These are phyloP conservation scores for Zaprionus africanus DNA, from an alignment of 1,140 invertebrate species.

Conservation along the genomic window DNA sequence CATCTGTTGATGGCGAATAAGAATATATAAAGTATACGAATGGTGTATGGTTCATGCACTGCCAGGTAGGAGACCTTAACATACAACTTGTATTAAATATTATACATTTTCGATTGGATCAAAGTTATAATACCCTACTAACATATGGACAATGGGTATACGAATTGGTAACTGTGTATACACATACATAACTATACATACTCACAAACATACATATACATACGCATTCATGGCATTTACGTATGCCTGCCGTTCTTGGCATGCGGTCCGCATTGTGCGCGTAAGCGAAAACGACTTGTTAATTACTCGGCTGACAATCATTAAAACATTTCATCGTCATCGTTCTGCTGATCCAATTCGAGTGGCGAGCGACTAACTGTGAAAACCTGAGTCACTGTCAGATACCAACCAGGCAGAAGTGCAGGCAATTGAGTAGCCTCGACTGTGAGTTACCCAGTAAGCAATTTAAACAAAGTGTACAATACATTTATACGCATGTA, in stretches of 20 bases:
- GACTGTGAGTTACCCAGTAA: not conserved
- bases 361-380: constrained; percentile 22
- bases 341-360: constrained; percentile 71
- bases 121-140: too few species aligned
- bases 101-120: too few species aligned
- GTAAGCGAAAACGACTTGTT: constrained; percentile 51
- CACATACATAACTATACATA: too few species aligned
- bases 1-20: too few species aligned
- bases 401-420: not conserved
- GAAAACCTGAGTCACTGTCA: constrained; percentile 16
- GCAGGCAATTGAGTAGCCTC: not conserved
- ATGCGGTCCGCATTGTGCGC: not conserved
- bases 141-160: too few species aligned
- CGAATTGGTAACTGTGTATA: too few species aligned
- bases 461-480: too few species aligned
- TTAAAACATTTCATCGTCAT: constrained; percentile 76
- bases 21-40: too few species aligned
- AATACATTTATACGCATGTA: too few species aligned
- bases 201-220: not conserved
- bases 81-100: too few species aligned
- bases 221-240: not conserved
- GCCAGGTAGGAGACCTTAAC: too few species aligned
- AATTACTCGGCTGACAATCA: constrained; percentile 69
- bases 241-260: not conserved
- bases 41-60: too few species aligned